Conservation (phyloP, 2,113 vertebrate genomes). For the Riparia riparia region DNA sequence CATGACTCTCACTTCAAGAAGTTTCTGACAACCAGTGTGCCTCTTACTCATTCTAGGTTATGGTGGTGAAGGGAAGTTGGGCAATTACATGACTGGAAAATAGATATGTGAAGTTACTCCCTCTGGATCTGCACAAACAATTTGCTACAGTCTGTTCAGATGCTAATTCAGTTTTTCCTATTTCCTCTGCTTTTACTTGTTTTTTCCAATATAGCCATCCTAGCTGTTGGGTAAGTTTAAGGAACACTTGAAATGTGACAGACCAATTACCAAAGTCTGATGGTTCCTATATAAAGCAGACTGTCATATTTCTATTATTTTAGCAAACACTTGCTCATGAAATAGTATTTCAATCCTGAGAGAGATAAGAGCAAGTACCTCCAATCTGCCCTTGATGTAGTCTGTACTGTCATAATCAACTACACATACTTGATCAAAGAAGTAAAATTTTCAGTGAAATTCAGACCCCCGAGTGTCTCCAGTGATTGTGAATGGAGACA, state of each 20-base stretch:
- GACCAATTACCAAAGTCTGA: background rate
- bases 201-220: background rate
- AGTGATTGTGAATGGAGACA: background rate
- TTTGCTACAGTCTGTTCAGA: background rate
- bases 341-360: background rate
- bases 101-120: background rate
- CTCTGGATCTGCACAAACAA: background rate
- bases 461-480: background rate
- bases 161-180: background rate
- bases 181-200: background rate
- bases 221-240: background rate
- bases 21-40: background rate
- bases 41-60: background rate
- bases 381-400: background rate
- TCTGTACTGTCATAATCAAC: background rate
- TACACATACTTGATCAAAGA: background rate
- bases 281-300: background rate
- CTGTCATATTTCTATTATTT: background rate
- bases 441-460: background rate
- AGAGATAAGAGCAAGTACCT: background rate
- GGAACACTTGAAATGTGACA: background rate
- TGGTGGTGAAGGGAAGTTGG: background rate
- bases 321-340: background rate
- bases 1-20: rapidly evolving
- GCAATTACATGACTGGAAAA: background rate